Conservation (phyloP, 2,113 vertebrate genomes). For the Clarias gariepinus region DNA sequence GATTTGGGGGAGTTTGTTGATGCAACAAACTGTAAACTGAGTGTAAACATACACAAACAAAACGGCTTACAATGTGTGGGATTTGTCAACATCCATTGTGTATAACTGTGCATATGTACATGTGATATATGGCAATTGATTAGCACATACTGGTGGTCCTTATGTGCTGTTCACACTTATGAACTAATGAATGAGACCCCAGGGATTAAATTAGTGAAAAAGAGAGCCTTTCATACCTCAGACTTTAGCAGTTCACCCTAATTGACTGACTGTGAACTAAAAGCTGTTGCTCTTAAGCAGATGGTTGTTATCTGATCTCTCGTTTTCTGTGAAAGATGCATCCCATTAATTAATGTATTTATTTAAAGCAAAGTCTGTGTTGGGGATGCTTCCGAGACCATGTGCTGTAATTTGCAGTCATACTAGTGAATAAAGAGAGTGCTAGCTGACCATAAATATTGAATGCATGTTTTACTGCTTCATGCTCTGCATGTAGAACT, state of each 20-base stretch:
- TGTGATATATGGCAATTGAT: not conserved
- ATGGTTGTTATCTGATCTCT: not conserved
- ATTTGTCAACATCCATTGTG: not conserved
- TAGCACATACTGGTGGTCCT: not conserved
- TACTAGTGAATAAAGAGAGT: not conserved
- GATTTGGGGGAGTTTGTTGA: not conserved
- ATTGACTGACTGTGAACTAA: slow-evolving; percentile 5
- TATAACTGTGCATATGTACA: not conserved
- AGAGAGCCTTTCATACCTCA: slow-evolving; percentile 7
- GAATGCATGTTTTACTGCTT: slow-evolving; percentile 20
- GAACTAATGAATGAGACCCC: not conserved
- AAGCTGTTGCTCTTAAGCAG: slow-evolving; percentile 25
- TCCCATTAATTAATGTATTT: not conserved
- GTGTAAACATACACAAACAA: not conserved
- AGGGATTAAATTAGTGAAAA: not conserved
- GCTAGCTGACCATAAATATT: not conserved
- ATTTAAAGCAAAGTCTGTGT: slow-evolving; percentile 8
- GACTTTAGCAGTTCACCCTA: not conserved
- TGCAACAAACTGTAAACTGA: not conserved
- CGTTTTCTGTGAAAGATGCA: slow-evolving; percentile 2
- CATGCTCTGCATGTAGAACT: slow-evolving; percentile 16
- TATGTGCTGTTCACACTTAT: not conserved
- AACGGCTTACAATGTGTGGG: not conserved
- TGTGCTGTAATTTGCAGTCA: not conserved
- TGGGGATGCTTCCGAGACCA: slow-evolving; percentile 1